Conservation (phyloP, 1,140 invertebrate species). For the Saccostrea glomerata region DNA sequence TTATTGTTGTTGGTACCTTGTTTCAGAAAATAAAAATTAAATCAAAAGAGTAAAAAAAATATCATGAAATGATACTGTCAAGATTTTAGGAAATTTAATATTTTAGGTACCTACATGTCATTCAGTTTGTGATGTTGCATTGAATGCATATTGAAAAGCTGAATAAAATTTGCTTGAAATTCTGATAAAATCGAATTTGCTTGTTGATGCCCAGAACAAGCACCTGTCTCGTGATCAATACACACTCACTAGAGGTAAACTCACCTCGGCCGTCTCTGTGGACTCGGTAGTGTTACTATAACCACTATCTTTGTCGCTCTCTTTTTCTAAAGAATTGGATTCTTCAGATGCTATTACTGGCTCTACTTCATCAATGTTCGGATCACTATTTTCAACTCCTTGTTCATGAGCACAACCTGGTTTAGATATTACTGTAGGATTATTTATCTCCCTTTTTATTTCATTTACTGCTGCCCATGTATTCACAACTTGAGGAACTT, state of each 20-base stretch:
- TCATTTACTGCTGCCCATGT: conserved; percentile 56
- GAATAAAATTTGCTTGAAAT: too few relatives aligned
- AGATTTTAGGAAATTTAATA: too few relatives aligned
- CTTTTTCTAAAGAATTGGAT: conserved; percentile 12
- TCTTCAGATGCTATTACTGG: neutral
- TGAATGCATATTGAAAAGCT: too few relatives aligned
- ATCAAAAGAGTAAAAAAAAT: too few relatives aligned
- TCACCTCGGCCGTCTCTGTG: neutral
- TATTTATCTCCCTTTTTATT: conserved; percentile 9
- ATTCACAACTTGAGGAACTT: conserved; percentile 60
- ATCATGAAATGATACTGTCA: too few relatives aligned
- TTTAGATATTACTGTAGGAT: neutral
- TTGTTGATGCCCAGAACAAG: neutral
- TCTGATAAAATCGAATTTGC: too few relatives aligned
- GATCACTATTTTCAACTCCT: neutral
- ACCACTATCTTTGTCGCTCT: neutral
- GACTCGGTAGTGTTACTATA: neutral
- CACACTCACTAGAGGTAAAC: neutral
- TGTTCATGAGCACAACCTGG: neutral
- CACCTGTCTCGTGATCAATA: neutral
- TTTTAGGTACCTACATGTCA: too few relatives aligned
- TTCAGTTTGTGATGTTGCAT: too few relatives aligned
- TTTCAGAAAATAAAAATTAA: too few relatives aligned
- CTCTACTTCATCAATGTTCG: neutral
- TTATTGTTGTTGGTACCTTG: too few relatives aligned